These are phyloP conservation scores for Pyrgilauda ruficollis DNA, from an alignment of 2,113 vertebrate species.

Conservation along the genomic window DNA sequence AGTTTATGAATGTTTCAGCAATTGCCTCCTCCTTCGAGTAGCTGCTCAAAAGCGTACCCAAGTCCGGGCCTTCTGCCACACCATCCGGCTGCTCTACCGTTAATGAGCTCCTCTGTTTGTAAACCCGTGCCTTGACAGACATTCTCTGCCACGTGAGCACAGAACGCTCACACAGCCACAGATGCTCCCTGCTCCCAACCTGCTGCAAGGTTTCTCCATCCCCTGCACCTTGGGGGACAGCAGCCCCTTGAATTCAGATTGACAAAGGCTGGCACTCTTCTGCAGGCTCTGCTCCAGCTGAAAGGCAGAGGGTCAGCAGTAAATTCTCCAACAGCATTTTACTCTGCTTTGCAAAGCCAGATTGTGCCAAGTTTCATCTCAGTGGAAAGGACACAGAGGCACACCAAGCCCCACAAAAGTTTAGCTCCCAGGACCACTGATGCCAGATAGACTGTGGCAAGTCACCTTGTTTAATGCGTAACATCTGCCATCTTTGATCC, in stretches of 20 bases:
- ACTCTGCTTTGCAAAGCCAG: neutral
- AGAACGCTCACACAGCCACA: fast-evolving
- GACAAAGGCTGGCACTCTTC: neutral
- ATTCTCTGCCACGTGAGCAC: neutral
- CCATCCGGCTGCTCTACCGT: neutral
- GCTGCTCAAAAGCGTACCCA: neutral
- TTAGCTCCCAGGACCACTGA: neutral
- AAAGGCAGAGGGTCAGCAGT: neutral
- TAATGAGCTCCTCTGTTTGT: neutral
- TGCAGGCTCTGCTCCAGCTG: neutral
- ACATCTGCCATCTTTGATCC: neutral
- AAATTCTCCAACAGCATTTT: neutral
- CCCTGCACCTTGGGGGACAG: neutral
- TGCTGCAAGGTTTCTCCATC: neutral
- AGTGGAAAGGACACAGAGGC: fast-evolving
- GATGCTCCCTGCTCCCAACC: neutral
- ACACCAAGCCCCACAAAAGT: neutral
- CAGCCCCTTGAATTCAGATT: neutral
- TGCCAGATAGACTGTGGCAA: neutral
- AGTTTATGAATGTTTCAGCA: neutral
- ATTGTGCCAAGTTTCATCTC: neutral
- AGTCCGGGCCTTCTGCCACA: neutral
- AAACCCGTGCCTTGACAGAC: neutral
- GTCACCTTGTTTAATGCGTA: neutral
- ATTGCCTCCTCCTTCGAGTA: neutral